Evolutionary conservation across 1,140 invertebrate genomes (phyloP), one percentile per base, ranked within the genome.

Genomic region (Subanguina moxae): DNA sequence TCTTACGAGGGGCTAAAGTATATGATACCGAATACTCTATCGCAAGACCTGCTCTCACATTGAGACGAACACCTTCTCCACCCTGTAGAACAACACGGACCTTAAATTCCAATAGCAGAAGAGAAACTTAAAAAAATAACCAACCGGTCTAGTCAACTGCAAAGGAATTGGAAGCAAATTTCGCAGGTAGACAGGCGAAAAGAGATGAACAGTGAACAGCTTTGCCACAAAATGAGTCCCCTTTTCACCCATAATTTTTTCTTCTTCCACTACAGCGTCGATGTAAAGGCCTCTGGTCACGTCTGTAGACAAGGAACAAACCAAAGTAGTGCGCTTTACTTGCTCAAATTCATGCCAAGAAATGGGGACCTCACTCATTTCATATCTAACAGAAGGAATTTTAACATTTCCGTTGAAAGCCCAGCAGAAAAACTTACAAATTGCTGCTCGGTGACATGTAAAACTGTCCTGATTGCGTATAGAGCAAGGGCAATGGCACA

Each of bases 111-210:
- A 11, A 45, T 45, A 45, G 43, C 11, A 45, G 11, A 45, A 45
- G n/a, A 11, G n/a, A 45, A 45, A 45, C n/a, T 46, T 84, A 84
- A 75, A 84, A 80, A n/a, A 86, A 87, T 71, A 87, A 85, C 1
- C 19, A 32, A 61, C 58, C 11, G 85, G 81, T 17, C 84, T 62
- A 15, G 88, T 88, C 32, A 90, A 88, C 0, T 88, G 85, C 15
- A 97, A 87, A 32, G 89, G 84, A 43, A 92, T 87, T 0, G 93
- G 93, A 70, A 98, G 84, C 65, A 90, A 88, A 84, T 97, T 98
- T 75, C 91, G 90, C n/a, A 97, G 84, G 74, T 90, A 88, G 0
- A 94, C 88, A 7, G 92, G 89, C 0, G 94, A 92, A 64, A 90
- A 88, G 15, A 98, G 85, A 65, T 91, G 88, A 32, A 97, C 88